These are phyloP conservation scores for Sander vitreus DNA, from an alignment of 2,113 vertebrate species.

Conservation along the genomic window DNA sequence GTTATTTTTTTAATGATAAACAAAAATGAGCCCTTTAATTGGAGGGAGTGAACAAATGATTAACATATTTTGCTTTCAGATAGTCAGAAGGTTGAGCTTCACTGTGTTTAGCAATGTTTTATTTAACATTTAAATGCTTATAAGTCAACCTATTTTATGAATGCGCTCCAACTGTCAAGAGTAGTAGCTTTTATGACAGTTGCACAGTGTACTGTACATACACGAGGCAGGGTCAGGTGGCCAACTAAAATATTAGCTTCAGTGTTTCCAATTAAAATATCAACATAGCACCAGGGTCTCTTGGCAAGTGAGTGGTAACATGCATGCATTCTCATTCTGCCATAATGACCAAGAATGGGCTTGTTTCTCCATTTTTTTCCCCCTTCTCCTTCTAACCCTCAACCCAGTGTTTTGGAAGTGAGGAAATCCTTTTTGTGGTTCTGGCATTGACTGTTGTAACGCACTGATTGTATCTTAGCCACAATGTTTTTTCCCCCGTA, in stretches of 20 bases:
- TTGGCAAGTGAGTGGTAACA: constrained; percentile 34
- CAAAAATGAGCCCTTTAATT: constrained; percentile 59
- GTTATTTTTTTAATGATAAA: constrained; percentile 55
- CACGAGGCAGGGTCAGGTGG: constrained; percentile 12
- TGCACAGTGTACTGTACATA: background rate
- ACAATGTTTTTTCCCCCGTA: constrained; percentile 40
- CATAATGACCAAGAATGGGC: constrained; percentile 52
- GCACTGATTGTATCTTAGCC: constrained; percentile 59
- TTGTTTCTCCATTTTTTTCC: constrained; percentile 7
- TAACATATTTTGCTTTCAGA: constrained; percentile 13
- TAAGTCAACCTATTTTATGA: constrained; percentile 1
- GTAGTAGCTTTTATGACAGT: constrained; percentile 40
- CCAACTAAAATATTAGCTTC: constrained; percentile 56
- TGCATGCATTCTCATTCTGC: constrained; percentile 40
- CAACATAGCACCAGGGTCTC: constrained; percentile 28
- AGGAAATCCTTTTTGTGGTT: constrained; percentile 76
- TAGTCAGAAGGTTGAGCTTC: background rate
- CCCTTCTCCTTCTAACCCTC: constrained; percentile 53
- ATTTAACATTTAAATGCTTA: constrained; percentile 22
- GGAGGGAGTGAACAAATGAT: constrained; percentile 23
- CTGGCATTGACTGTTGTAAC: constrained; percentile 42
- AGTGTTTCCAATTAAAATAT: constrained; percentile 57
- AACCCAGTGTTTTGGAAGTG: constrained; percentile 53
- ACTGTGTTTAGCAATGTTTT: constrained; percentile 22
- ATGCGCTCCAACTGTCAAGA: background rate